Base-by-base conservation (phyloP, 2,888 invertebrate genomes). In the Drosophila niveifrons region DNA sequence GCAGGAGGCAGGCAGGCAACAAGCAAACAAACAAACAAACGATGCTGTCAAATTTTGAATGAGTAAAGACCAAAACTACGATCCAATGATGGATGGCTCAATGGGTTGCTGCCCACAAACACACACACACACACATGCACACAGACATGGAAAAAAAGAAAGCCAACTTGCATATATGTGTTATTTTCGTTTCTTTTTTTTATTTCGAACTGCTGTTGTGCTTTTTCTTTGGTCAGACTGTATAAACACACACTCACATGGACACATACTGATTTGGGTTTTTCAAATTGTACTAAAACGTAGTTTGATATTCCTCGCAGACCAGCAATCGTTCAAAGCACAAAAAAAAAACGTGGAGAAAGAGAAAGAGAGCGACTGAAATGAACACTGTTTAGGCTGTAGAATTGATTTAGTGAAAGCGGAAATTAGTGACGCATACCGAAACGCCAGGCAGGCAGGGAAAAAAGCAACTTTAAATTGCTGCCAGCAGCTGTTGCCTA, bases 41-140 rank as follows among this genome's bases (percentile, higher is more conserved):
- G 79, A 87, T 81, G 81, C 89, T 88, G 87, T 88, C 87, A 88
- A 87, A 88, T 87, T 84, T 84, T 87, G 88, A 87, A 88, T 88
- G 87, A 87, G 82, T 88, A 78, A 87, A 87, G 84, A 88, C 82
- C 81, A 80, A 82, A 88, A 79, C 79, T 84, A 72, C 76, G 82
- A 88, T 72, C 72, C 77, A 75, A 82, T 87, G 88, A 87, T 86
- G 77, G 82, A 87, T 87, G 86, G 86, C 67, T 75, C 67, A 73
- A 75, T 72, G 78, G 75, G 66, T 72, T 63, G 63, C 58, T 28
- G 50, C 50, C 51, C 62, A 51, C 69, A 68, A 64, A 51, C 11
- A 36, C n/a, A n/a, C 4, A 36, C 2, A 17, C 17, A 17, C 17
- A 1, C 10, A 31, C 31, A 31, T 10, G 10, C 2, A 1, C 11